Percentiles rank a stretch among this genome's conserved stretches.
These are phyloP conservation scores for Rhyacichthys aspro DNA, from an alignment of 2,797 vertebrate genomes.

Conservation along the genomic window DNA sequence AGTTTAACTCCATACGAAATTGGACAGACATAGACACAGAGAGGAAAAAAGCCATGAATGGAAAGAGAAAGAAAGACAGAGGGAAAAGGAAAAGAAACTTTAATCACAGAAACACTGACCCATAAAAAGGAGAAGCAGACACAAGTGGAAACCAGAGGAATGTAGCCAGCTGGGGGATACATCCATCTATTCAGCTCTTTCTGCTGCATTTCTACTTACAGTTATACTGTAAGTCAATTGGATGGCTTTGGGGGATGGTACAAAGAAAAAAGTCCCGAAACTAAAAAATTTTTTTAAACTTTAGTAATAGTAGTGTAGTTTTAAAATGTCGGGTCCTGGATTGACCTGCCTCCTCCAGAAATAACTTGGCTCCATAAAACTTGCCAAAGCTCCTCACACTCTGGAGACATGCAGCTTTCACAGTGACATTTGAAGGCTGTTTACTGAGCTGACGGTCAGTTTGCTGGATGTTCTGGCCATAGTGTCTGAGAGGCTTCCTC, in stretches of 20 bases:
- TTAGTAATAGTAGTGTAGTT: too few relatives aligned
- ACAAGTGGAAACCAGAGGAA: slow-evolving; percentile 83
- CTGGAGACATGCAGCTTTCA: slow-evolving; percentile 38
- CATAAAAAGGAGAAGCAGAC: slow-evolving; percentile 80
- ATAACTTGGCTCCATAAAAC: slow-evolving; percentile 43
- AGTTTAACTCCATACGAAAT: background rate
- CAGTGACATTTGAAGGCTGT: slow-evolving; percentile 37
- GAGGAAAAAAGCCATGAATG: slow-evolving; percentile 70
- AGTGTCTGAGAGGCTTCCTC: slow-evolving; percentile 63
- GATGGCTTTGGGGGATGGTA: slow-evolving; percentile 38
- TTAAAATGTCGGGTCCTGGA: too few relatives aligned
- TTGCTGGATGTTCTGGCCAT: slow-evolving; percentile 41
- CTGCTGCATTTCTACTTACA: slow-evolving; percentile 79
- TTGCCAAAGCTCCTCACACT: slow-evolving; percentile 53
- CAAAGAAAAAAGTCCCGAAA: slow-evolving; percentile 58
- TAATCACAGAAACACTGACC: slow-evolving; percentile 83
- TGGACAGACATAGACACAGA: slow-evolving; percentile 34
- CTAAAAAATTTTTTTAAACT: too few relatives aligned
- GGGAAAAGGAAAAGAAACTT: slow-evolving; percentile 62
- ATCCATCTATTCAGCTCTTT: slow-evolving; percentile 71
- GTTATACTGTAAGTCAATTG: slow-evolving; percentile 74
- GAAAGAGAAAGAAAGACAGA: slow-evolving; percentile 70
- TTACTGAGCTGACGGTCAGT: slow-evolving; percentile 63
- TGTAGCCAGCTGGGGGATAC: slow-evolving; percentile 79
- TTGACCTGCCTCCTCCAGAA: slow-evolving; percentile 48